Evolutionary conservation across 2,888 invertebrate genomes (phyloP), one percentile per base, ranked within the genome.

Genomic region (Melinaea marsaeus): DNA sequence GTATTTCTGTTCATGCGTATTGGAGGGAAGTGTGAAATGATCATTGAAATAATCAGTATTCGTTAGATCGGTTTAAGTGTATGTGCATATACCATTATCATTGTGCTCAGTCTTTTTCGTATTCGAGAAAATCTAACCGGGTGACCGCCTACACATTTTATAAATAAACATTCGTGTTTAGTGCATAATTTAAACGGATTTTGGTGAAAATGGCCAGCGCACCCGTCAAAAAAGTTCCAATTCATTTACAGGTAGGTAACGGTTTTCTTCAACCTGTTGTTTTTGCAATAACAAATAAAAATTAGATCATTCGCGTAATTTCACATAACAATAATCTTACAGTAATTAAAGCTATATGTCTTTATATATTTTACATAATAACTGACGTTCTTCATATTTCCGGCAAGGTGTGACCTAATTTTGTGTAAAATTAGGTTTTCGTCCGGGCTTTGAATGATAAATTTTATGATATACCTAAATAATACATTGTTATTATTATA

Each of bases 151-250:
- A 87, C 83, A 80, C 84, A 73, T 69, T 79, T 82, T 83, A 81
- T 77, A 83, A 86, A 86, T 86, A 86, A 76, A 83, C 82, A 72
- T 77, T 77, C 77, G 83, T 85, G 81, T 77, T 69, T 78, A 74
- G 87, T 89, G 86, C 74, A 76, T 75, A 77, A 55, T 69, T 85
- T 87, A 82, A 64, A 74, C 77, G 78, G 76, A 72, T 78, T 78
- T 78, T 80, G 68, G 78, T 78, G 72, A 90, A 86, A 83, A 95
- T 94, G 94, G 75, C 79, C 65, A 85, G 76, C 82, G 96, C 96
- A 72, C 97, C 97, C 71, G 97, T 97, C 73, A 98, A 98, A 90
- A 98, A 98, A 91, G 97, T 98, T 67, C 98, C 98, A 65, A 97
- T 98, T 83, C 98, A 98, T 90, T 92, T 97, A 80, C 96, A 97